Evolutionary conservation across 2,113 vertebrate species (phyloP).

Genomic region (Xyrauchen texanus): DNA sequence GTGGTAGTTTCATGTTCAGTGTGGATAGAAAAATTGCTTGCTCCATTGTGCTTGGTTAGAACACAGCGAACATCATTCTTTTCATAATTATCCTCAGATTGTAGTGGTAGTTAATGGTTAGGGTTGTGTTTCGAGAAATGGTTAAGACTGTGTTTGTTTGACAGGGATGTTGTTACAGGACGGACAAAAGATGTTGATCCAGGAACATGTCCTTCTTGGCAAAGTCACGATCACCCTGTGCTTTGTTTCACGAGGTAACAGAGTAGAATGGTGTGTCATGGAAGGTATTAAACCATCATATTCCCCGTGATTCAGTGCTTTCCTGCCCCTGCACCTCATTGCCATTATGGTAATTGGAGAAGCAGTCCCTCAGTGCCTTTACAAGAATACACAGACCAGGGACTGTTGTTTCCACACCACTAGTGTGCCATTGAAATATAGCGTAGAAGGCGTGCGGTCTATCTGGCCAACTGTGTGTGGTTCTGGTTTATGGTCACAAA

Average conservation of each 20-base stretch:
- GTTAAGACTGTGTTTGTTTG: no score
- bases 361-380: not conserved
- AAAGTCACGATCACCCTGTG: not conserved
- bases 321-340: not conserved
- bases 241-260: not conserved
- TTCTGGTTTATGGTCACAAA: conserved; percentile 10
- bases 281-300: conserved; percentile 12
- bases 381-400: not conserved
- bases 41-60: no score
- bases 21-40: no score
- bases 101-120: no score
- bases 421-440: conserved; percentile 3
- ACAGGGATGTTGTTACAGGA: no score
- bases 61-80: no score
- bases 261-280: conserved; percentile 12
- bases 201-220: not conserved
- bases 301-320: not conserved
- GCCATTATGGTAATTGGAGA: conserved; percentile 7
- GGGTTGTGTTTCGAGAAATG: no score
- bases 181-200: no score
- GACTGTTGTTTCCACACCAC: conserved; percentile 34
- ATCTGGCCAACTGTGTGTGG: not conserved
- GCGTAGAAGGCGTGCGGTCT: not conserved
- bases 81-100: no score
- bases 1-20: no score